phyloP scores from a whole-genome alignment of 1,140 invertebrate genomes.

The Dufourea novaeangliae region DNA sequence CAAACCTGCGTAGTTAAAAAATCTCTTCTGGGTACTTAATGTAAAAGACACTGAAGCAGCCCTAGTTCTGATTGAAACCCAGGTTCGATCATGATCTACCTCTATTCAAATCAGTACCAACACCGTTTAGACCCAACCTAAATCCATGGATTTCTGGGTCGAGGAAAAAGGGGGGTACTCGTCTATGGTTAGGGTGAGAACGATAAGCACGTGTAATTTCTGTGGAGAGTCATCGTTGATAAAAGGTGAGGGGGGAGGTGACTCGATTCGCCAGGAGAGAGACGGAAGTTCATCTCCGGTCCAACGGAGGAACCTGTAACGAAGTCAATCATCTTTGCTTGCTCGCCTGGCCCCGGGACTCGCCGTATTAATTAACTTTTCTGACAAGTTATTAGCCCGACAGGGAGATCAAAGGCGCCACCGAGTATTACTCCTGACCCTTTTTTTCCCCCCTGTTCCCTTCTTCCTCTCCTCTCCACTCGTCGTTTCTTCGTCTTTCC shows the following conservation, averaged over 20 bases:
- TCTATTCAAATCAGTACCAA: too few species aligned
- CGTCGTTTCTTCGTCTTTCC: not conserved
- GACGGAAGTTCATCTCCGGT: conserved; percentile 42
- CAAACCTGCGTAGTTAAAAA: too few species aligned
- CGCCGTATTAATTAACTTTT: conserved; percentile 46
- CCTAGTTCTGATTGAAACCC: too few species aligned
- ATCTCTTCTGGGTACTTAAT: too few species aligned
- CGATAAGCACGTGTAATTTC: not conserved
- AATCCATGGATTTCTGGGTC: too few species aligned
- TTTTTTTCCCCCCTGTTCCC: too few species aligned
- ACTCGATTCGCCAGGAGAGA: not conserved
- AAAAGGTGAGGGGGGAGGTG: too few species aligned
- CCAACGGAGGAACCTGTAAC: conserved; percentile 16
- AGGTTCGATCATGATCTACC: too few species aligned
- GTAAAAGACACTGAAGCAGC: too few species aligned
- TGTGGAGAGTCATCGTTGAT: not conserved
- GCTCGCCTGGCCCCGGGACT: not conserved
- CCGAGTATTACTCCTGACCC: conserved; percentile 6
- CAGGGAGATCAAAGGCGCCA: conserved; percentile 42
- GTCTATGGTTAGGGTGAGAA: not conserved
- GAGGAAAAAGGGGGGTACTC: too few species aligned
- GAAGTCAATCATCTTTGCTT: conserved; percentile 40
- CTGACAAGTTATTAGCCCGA: conserved; percentile 41
- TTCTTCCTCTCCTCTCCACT: not conserved
- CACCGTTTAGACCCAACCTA: too few species aligned